Conservation (phyloP, 2,888 invertebrate species). For the Rhaphigaster nebulosa region DNA sequence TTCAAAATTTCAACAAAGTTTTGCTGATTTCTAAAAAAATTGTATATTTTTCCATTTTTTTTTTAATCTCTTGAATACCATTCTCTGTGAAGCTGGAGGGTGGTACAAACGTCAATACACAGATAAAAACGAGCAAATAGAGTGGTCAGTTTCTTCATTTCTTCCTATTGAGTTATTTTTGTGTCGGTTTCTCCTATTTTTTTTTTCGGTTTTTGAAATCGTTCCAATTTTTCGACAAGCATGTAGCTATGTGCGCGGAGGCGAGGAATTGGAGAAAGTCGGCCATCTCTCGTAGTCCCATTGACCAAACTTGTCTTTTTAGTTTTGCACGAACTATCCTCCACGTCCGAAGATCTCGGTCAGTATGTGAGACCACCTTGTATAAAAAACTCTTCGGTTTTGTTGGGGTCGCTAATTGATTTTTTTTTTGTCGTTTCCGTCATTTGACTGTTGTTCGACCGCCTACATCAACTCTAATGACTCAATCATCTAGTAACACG, state of each 20-base stretch:
- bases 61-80: no score
- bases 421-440: no score
- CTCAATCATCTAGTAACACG: no score
- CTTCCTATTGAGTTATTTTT: neutral
- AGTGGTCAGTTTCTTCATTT: neutral
- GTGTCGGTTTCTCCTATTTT: neutral
- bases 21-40: neutral
- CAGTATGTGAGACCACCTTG: slow-evolving; percentile 11
- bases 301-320: slow-evolving; percentile 43
- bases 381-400: neutral
- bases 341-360: neutral
- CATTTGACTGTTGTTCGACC: no score
- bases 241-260: slow-evolving; percentile 7
- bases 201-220: neutral
- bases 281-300: slow-evolving; percentile 9
- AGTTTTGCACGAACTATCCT: slow-evolving; percentile 22
- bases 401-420: no score
- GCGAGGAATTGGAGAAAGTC: slow-evolving; percentile 10
- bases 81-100: neutral
- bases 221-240: slow-evolving; percentile 34
- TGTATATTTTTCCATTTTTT: no score
- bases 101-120: neutral
- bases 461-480: no score
- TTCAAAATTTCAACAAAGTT: neutral
- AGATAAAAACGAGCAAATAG: neutral